Evolutionary conservation across 2,797 vertebrate genomes (phyloP), one percentile per base, ranked within the genome.

Genomic region (Phylloscopus collybita): DNA sequence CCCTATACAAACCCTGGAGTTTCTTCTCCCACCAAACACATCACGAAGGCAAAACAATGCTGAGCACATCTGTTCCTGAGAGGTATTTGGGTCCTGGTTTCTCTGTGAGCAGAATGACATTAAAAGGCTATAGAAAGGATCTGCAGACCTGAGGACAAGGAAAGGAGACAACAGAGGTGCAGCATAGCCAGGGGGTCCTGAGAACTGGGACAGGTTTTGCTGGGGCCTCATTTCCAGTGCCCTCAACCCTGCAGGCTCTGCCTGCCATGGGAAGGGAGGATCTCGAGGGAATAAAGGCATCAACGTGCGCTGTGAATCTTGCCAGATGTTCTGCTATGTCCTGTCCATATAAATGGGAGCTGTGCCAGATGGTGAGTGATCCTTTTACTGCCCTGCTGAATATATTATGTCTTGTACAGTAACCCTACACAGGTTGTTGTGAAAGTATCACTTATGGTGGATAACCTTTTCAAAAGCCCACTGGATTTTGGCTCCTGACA

Each of bases 1-100:
- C 10, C 0, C 0, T 8, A 1, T 13, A 53, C 10, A 56, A 50
- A 72, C 45, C 10, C 18, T 66, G 66, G 44, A 59, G 27, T 51
- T 83, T 69, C 47, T 87, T 16, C 11, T 83, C 50, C 15, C 19
- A 17, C 19, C 45, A 64, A 62, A 73, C 16, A 42, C 32, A 32
- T 38, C 32, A 34, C 56, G 18, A 66, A 86, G 25, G 44, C 25
- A 73, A 70, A 91, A 44, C 7, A 79, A 10, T 0, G 0, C 16
- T 59, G 36, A 80, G 10, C 25, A 36, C 16, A 6, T 34, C 32
- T 81, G 30, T 11, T 78, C 6, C 38, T 26, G 4, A 19, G n/a
- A 66, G 4, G 0, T 50, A 6, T 1, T 56, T 10, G 16, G 3
- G 5, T 49, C 21, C 42, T 42, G 32, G 12, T 78, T 74, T 90